Percentiles rank a stretch among this genome's conserved stretches.
Evolutionary conservation across 2,113 vertebrate species (phyloP).

Genomic region (Nyctibius bracteatus): DNA sequence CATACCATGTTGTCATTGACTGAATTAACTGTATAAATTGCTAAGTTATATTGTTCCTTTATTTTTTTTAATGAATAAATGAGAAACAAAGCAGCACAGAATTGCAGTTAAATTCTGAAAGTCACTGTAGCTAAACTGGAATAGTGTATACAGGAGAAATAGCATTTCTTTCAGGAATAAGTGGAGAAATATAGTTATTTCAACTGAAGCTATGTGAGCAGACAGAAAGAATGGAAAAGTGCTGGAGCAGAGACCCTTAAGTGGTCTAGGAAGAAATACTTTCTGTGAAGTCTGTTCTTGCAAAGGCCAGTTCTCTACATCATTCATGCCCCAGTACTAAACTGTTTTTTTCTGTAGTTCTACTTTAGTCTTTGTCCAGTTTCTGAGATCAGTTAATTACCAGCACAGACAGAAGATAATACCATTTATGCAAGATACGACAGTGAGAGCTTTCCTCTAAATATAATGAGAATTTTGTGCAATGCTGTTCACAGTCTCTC

Average conservation of each 20-base stretch:
- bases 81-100: background rate
- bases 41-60: background rate
- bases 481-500: background rate
- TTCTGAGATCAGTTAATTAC: background rate
- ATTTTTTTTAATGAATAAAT: background rate
- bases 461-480: background rate
- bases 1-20: background rate
- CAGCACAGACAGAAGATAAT: background rate
- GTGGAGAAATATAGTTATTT: background rate
- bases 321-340: background rate
- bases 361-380: background rate
- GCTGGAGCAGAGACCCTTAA: background rate
- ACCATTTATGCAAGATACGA: rapidly evolving
- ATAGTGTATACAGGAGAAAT: background rate
- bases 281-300: background rate
- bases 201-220: background rate
- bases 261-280: background rate
- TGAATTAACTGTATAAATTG: background rate
- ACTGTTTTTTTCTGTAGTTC: background rate
- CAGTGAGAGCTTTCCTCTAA: background rate
- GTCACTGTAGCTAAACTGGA: background rate
- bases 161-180: background rate
- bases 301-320: background rate
- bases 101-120: background rate
- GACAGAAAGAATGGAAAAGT: background rate